Base-by-base conservation (phyloP, 2,888 invertebrate genomes). In the Lottia scabra region DNA sequence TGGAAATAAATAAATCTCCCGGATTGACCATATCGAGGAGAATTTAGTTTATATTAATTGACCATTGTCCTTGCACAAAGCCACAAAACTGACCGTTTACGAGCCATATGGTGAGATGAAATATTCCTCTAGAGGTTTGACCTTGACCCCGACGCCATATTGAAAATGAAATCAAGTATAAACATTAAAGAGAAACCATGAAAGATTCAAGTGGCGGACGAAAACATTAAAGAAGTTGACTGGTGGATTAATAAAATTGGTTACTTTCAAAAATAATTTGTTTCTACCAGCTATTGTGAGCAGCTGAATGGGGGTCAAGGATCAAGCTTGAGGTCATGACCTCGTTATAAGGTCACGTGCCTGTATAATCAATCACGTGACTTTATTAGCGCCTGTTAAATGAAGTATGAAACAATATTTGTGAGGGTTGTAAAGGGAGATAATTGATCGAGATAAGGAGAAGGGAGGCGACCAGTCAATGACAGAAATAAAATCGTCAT, bases 21-120 rank as follows among this genome's bases (percentile, higher is more conserved):
- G 23, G 56, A 19, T 23, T 15, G 23, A 5, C 56, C 23, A 56
- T 56, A 56, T 56, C 56, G 19, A 23, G 12, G 19, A 56, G 56
- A 23, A 23, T 56, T 56, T 56, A 12, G 56, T 56, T 10, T 56
- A 56, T 23, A 56, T 13, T 23, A 23, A 56, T 19, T 56, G 56
- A 56, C 56, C 56, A 56, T 56, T 56, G 56, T 56, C 56, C 56
- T 10, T 56, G 10, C 56, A 56, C 56, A 56, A 56, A 56, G 56
- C 56, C 12, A 23, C 56, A 19, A 56, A 56, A 56, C 10, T 56
- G 56, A 56, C 56, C 56, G 19, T 56, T 56, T 56, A 56, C 19
- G 56, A 23, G 56, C 56, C 56, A 56, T 56, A 56, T 56, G 56
- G 56, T 56, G 12, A 19, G 56, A 23, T 23, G 56, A 23, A 56